These are phyloP conservation scores for Geotrypetes seraphini DNA, from an alignment of 2,797 vertebrate species.

Conservation along the genomic window DNA sequence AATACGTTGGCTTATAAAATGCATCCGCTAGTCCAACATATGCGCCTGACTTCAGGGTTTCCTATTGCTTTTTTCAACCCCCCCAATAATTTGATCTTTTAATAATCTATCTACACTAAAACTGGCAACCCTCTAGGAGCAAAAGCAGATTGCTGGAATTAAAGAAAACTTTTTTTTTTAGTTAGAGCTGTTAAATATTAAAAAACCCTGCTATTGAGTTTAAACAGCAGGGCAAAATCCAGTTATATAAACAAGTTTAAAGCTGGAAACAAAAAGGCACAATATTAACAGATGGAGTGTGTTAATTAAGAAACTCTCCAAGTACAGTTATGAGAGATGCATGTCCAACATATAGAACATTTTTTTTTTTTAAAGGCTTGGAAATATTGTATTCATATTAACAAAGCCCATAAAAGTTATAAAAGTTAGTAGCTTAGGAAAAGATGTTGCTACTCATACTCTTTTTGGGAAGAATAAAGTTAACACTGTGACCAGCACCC, in stretches of 20 bases:
- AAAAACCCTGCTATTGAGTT: constrained; percentile 17
- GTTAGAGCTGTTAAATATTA: constrained; percentile 9
- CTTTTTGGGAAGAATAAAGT: constrained; percentile 27
- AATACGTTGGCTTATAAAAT: too few species aligned
- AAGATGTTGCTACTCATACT: constrained; percentile 21
- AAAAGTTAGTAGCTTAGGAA: constrained; percentile 25
- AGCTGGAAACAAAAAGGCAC: constrained; percentile 47
- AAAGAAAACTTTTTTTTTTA: too few species aligned
- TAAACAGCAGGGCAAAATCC: constrained; percentile 42
- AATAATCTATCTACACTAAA: constrained; percentile 19
- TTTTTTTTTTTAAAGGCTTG: constrained; percentile 20
- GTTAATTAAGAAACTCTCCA: constrained; percentile 15
- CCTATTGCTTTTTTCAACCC: too few species aligned
- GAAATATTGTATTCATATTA: constrained; percentile 28
- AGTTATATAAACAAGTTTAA: constrained; percentile 31
- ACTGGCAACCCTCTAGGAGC: constrained; percentile 29
- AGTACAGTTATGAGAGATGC: constrained; percentile 38
- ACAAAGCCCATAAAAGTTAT: constrained; percentile 16
- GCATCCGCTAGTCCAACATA: too few species aligned
- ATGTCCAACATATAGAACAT: constrained; percentile 27
- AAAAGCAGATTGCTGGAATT: constrained; percentile 34
- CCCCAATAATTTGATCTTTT: background rate
- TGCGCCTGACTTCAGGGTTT: constrained; percentile 8
- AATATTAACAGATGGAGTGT: constrained; percentile 26
- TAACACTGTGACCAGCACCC: constrained; percentile 34